A percentile compares a stretch with the other conserved stretches of the same genome.
These are phyloP conservation scores for Euphydryas editha DNA, from an alignment of 2,888 invertebrate genomes.

Conservation along the genomic window DNA sequence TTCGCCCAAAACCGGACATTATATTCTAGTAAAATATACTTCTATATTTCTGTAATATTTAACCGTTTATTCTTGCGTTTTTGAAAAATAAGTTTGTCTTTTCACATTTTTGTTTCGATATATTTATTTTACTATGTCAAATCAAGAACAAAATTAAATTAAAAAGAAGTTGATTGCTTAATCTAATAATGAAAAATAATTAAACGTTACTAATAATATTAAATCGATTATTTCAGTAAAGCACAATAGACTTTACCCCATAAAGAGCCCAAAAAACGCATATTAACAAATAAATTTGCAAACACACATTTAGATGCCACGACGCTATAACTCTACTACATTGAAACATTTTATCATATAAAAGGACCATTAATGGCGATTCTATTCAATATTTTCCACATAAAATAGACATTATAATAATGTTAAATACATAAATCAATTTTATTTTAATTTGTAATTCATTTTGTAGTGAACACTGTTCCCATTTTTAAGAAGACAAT, in stretches of 20 bases:
- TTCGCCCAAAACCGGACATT: not conserved
- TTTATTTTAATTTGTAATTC: no score
- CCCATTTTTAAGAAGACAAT: no score
- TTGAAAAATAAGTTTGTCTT: no score
- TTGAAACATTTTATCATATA: conserved; percentile 16
- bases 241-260: conserved; percentile 32
- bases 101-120: no score
- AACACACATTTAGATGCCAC: conserved; percentile 27
- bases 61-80: no score
- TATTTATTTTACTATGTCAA: no score
- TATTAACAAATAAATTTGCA: conserved; percentile 56
- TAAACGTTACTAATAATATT: not conserved
- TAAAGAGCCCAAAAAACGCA: conserved; percentile 54
- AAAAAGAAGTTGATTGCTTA: no score
- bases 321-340: conserved; percentile 42
- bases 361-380: conserved; percentile 1
- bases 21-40: not conserved
- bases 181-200: not conserved
- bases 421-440: no score
- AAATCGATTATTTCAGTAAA: not conserved
- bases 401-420: conserved; percentile 1
- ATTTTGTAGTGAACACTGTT: not conserved
- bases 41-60: not conserved
- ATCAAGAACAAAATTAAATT: no score
- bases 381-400: conserved; percentile 27